Base-by-base conservation (phyloP, 2,797 vertebrate species). In the Parauchenoglanis punctatus region DNA sequence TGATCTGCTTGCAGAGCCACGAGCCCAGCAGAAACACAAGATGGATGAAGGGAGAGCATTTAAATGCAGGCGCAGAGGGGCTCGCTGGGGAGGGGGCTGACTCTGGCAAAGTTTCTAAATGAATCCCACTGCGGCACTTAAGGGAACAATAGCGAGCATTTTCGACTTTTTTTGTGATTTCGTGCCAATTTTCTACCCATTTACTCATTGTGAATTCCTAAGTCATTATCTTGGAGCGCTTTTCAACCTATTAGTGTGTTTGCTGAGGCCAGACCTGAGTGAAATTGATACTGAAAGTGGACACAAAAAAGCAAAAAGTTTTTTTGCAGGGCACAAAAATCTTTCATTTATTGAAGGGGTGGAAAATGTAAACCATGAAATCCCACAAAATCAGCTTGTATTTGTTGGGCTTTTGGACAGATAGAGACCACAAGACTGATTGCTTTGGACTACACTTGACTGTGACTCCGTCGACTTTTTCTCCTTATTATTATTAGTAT, bases 61-160 rank as follows among this genome's bases (percentile, higher is more conserved):
- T 73, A 87, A 87, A 77, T 88, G 83, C 56, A 83, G 61, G 81
- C 20, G 67, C 82, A 76, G 76, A 70, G n/a, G 54, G 56, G 70
- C 13, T 40, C 7, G 13, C 7, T 46, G 40, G 40, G 59, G 59
- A 46, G 59, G 80, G 59, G 59, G 40, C 12, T 63, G 78, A 75
- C 85, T 35, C 67, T 15, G 56, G 35, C 46, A 76, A 78, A 83
- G 67, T 75, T 82, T 90, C 86, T 65, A 77, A 77, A 70, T 85
- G 76, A 89, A 90, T 89, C 70, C 67, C 68, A 90, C 84, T 85
- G 84, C 61, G 75, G 35, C 58, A 52, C 85, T 89, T 87, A 70
- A 56, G 17, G 76, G 61, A 84, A 68, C 77, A 87, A 87, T 72
- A 40, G 44, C 63, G 28, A 73, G 63, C 44, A 54, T 87, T 82